Evolutionary conservation across 2,888 invertebrate genomes (phyloP).

Genomic region (Eupithecia abbreviata): DNA sequence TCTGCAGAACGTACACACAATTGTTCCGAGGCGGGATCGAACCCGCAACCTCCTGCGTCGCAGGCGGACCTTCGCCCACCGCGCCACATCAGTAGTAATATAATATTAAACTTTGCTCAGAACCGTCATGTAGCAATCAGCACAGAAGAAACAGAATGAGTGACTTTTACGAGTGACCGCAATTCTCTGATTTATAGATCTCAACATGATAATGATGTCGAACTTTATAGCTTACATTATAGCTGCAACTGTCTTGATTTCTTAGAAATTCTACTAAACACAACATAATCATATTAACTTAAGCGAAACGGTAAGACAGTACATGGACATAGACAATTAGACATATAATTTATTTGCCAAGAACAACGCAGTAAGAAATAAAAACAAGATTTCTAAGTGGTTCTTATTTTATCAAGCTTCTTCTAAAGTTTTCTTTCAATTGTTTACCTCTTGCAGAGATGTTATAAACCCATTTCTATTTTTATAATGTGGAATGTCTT

Average conservation of each 20-base stretch:
- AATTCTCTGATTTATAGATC: conserved; percentile 56
- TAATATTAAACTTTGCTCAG: neutral
- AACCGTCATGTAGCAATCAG: neutral
- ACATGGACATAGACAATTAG: no score
- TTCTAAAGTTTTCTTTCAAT: neutral
- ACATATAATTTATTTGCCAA: no score
- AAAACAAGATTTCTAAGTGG: neutral
- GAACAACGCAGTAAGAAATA: neutral
- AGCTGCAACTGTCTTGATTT: conserved; percentile 30
- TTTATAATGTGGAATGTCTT: neutral
- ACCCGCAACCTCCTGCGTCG: no score
- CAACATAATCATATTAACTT: neutral
- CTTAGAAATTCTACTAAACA: conserved; percentile 12
- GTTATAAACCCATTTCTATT: neutral
- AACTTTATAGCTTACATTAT: conserved; percentile 9
- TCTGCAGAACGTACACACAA: no score
- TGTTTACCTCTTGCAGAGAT: neutral
- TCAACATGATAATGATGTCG: conserved; percentile 31
- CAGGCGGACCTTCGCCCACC: no score
- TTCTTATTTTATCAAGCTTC: neutral
- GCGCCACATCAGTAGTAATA: no score
- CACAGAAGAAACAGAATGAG: conserved; percentile 37
- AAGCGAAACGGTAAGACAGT: no score
- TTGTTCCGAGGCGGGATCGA: no score
- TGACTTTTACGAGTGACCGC: conserved; percentile 57